These are phyloP conservation scores for Cuniculus paca DNA, from an alignment of 2,797 vertebrate genomes.

Conservation along the genomic window DNA sequence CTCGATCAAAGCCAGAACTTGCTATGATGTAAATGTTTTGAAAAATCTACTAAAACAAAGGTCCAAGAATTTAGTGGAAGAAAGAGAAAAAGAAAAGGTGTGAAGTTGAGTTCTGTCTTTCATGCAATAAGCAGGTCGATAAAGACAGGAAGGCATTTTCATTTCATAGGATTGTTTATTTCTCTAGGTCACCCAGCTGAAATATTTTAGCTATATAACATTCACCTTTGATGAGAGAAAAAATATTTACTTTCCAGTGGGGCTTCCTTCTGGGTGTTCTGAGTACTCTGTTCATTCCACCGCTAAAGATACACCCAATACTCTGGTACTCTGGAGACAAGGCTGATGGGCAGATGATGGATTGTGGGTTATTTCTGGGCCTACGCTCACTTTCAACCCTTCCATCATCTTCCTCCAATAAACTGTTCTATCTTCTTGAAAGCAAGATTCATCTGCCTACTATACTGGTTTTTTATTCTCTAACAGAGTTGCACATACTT, in stretches of 20 bases:
- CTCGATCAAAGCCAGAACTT: conserved; percentile 49
- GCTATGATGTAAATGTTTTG: conserved; percentile 49
- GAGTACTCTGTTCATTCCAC: not conserved
- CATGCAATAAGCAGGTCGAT: conserved; percentile 32
- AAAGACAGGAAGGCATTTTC: conserved; percentile 39
- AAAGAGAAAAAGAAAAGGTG: not conserved
- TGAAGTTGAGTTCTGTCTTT: conserved; percentile 6
- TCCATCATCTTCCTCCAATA: not conserved
- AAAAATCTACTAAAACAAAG: conserved; percentile 61
- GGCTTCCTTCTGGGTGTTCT: not conserved
- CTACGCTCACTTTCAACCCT: not conserved
- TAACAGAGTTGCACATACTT: not conserved
- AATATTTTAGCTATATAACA: conserved; percentile 40
- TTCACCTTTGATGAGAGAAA: conserved; percentile 49
- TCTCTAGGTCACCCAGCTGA: conserved; percentile 8
- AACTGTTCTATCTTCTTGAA: not conserved
- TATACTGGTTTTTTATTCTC: not conserved
- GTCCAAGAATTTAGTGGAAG: conserved; percentile 5
- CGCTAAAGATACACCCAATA: not conserved
- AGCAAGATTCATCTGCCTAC: not conserved
- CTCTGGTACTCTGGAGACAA: not conserved
- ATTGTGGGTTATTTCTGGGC: not conserved
- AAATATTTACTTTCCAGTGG: not conserved
- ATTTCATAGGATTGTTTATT: conserved; percentile 28
- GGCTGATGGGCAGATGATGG: not conserved